Base-by-base conservation (phyloP, 2,797 vertebrate genomes). In the Myoxocephalus aenaeus region DNA sequence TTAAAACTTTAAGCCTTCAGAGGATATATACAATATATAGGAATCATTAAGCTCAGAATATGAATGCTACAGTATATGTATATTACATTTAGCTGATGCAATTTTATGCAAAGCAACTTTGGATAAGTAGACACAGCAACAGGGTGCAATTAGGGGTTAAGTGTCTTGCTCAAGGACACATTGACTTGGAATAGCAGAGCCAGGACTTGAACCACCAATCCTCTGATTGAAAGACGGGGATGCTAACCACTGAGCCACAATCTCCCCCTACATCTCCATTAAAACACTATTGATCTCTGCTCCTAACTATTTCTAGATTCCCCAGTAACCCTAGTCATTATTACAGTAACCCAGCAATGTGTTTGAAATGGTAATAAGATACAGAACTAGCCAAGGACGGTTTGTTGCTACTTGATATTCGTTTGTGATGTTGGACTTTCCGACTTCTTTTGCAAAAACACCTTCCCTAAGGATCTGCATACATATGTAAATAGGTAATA, bases 281-380 rank as follows among this genome's bases (percentile, higher is more conserved):
- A 50, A 65, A 75, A 67, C 27, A 36, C 25, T 68, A 34, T 12
- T 42, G 18, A 18, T 62, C 18, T 70, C 67, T 67, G 27, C n/a
- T 38, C 4, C 38, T 4, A 38, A 67, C 66, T 71, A 75, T 70
- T 80, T 65, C 15, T 54, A 83, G 44, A 83, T 54, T 74, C 42
- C 38, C 40, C 34, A 34, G 29, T 34, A 46, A 53, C 32, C 27
- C 9, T 12, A 22, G 17, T 81, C 62, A 78, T 77, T 67, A 78
- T 75, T 66, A 40, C 64, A 71, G 38, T 27, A 51, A 70, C 1
- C 2, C 20, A 76, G 70, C 53, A 48, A 32, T 46, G 62, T 82
- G 59, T 85, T 82, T 67, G 76, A 87, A 83, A 75, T 80, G 78
- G 14, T 79, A 86, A 89, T 79, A 76, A 74, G 27, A 71, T 18